Base-by-base conservation (phyloP, 1,140 invertebrate species). In the Pogonognathellus flavescens region DNA sequence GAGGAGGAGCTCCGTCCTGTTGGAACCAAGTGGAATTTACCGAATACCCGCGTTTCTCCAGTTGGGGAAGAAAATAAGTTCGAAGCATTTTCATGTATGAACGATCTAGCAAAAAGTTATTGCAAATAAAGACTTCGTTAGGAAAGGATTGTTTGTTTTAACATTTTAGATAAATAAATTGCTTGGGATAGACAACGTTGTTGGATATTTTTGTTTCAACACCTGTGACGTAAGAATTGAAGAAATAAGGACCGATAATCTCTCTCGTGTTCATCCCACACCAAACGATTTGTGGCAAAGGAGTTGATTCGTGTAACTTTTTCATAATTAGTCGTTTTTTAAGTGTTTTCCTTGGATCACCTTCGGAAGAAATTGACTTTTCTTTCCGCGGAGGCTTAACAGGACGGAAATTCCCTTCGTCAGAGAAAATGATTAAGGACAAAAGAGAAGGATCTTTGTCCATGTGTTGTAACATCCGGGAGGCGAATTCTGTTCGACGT, bases 221-320 rank as follows among this genome's bases (percentile, higher is more conserved):
- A 18, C 87, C 87, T 57, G 88, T 88, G 0, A 88, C 86, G 66
- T 86, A 83, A 25, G 88, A 87, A 53, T 88, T 88, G 84, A 88
- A 87, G 82, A 88, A 88, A 49, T 87, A 88, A 13, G 88, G 88
- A 4, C 88, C 88, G 4, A 88, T 85, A 16, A 87, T 82, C 52
- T 86, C 60, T 13, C 55, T 76, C 16, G 84, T 53, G 18, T 81
- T 87, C 85, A 88, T 87, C 7, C 83, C 86, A 41, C 86, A 87
- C 88, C 88, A 88, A 14, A 86, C 85, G 72, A 88, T 87, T n/a
- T 82, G 62, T 62, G 88, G 87, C 5, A 87, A 50, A 18, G 41
- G 70, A 11, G 57, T 20, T 8, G 88, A 87, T 50, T 88, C 87
- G 20, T 57, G 83, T 82, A 80, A 66, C 14, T 52, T 82, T 60